Evolutionary conservation across 1,140 invertebrate genomes (phyloP).

Genomic region (Leguminivora glycinivorella): DNA sequence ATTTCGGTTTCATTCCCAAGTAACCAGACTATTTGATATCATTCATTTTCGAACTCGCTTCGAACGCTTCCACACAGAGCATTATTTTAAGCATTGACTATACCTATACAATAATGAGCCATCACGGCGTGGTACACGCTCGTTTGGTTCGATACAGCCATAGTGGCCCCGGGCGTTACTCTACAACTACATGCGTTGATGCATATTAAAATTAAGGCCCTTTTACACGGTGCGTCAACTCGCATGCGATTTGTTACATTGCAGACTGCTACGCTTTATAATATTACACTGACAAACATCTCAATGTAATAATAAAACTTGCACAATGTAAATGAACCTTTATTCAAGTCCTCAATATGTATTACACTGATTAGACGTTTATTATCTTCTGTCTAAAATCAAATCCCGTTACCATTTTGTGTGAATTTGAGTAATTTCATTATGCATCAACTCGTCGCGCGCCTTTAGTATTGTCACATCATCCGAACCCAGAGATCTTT

Average conservation of each 20-base stretch:
- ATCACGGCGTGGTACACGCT: neutral
- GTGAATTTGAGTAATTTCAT: neutral
- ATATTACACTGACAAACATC: no score
- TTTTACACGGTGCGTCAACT: no score
- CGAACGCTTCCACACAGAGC: conserved; percentile 9
- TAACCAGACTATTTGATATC: neutral
- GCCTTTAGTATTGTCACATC: conserved; percentile 35
- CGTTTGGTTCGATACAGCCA: conserved; percentile 1
- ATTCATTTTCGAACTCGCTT: neutral
- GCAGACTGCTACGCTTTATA: no score
- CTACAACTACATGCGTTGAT: neutral
- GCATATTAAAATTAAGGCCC: no score
- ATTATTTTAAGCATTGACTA: conserved; percentile 5
- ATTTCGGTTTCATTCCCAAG: neutral
- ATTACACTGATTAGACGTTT: neutral
- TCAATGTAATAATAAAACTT: no score
- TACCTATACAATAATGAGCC: conserved; percentile 10
- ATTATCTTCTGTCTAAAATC: neutral
- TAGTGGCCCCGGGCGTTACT: neutral
- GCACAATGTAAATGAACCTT: no score
- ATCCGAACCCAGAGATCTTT: conserved; percentile 45
- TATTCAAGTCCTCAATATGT: neutral
- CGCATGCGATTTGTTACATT: no score
- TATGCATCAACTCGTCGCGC: neutral
- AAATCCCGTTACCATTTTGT: neutral